Conservation (phyloP, 2,797 vertebrate genomes). For the Rhodeus uyekii region DNA sequence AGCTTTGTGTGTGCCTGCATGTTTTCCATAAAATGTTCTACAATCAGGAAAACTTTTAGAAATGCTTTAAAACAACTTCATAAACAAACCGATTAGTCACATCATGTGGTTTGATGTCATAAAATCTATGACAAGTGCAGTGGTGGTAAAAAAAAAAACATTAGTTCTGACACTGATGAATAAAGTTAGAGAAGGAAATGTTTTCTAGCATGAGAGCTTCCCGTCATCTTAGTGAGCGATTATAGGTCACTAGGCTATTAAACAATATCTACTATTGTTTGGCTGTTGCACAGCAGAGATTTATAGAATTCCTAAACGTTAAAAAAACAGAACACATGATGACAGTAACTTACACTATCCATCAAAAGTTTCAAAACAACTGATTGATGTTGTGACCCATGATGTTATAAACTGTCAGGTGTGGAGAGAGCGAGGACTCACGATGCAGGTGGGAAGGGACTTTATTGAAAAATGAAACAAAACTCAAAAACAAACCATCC, state of each 20-base stretch:
- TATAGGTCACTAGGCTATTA: slow-evolving; percentile 4
- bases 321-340: not conserved
- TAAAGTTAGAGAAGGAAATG: slow-evolving; percentile 15
- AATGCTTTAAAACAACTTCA: not conserved
- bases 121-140: not conserved
- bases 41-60: not conserved
- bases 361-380: not conserved
- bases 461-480: no score
- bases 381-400: no score
- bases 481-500: no score
- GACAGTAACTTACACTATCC: not conserved
- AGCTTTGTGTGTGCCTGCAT: not conserved
- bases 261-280: not conserved
- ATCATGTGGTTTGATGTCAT: not conserved
- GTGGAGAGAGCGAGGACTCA: no score
- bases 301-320: not conserved
- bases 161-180: not conserved
- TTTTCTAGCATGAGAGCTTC: not conserved
- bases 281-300: not conserved
- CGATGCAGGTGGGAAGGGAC: no score
- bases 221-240: slow-evolving; percentile 9
- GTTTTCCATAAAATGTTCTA: not conserved
- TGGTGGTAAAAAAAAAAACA: not conserved
- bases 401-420: not conserved
- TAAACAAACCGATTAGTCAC: not conserved